Evolutionary conservation across 2,113 vertebrate species (phyloP).

Genomic region (Notothenia coriiceps): DNA sequence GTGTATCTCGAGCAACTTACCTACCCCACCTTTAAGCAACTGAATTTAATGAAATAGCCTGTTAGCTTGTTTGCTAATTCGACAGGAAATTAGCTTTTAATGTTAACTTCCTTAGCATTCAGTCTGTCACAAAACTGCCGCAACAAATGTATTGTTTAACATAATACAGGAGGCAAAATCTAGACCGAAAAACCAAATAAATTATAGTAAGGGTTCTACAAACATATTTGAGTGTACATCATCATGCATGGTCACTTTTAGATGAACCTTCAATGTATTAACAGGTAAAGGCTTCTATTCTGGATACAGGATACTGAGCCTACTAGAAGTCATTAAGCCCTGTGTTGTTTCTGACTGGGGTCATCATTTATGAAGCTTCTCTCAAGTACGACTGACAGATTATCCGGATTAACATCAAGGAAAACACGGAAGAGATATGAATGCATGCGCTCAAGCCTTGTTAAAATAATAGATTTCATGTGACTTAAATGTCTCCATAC

Average conservation of each 20-base stretch:
- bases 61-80: too few relatives aligned
- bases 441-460: background rate
- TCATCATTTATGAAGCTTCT: background rate
- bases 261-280: background rate
- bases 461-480: slow-evolving; percentile 40
- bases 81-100: too few relatives aligned
- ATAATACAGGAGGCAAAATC: too few relatives aligned
- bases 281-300: slow-evolving; percentile 10
- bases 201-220: too few relatives aligned
- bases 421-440: background rate
- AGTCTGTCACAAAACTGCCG: too few relatives aligned
- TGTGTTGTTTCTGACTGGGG: slow-evolving; percentile 8
- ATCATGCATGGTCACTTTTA: slow-evolving; percentile 1
- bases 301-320: slow-evolving; percentile 1
- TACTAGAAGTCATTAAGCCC: background rate
- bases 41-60: too few relatives aligned
- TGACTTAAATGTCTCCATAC: slow-evolving; percentile 62
- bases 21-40: too few relatives aligned
- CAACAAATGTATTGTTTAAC: too few relatives aligned
- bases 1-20: too few relatives aligned
- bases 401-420: slow-evolving; percentile 30
- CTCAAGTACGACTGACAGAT: slow-evolving; percentile 13
- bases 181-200: too few relatives aligned
- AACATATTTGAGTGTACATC: background rate
- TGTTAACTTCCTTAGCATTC: too few relatives aligned